Percentiles rank a stretch among this genome's conserved stretches.
phyloP scores from a whole-genome alignment of 92 coral and sea anemone species.

The Palythoa grandis region DNA sequence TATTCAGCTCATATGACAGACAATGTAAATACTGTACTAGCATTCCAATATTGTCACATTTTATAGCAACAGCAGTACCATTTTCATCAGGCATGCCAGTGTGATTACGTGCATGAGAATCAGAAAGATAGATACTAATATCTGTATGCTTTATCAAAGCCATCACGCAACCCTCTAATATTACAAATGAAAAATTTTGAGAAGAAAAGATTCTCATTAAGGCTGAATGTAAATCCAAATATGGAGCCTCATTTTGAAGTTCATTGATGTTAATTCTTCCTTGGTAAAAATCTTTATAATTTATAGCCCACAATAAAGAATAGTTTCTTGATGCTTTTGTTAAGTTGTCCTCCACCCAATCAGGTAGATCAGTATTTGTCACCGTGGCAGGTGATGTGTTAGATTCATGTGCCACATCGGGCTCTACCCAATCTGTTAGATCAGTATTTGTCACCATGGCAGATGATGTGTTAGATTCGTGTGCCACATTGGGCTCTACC shows the following conservation, averaged over 20 bases:
- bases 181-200: constrained; percentile 9
- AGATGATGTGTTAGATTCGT: constrained; percentile 24
- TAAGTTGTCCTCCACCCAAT: constrained; percentile 19
- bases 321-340: constrained; percentile 19
- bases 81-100: constrained; percentile 46
- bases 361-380: too few species aligned
- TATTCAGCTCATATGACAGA: constrained; percentile 36
- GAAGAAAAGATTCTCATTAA: constrained; percentile 22
- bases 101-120: constrained; percentile 37
- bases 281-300: constrained; percentile 19
- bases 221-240: constrained; percentile 32
- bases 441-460: too few species aligned
- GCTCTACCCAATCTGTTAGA: constrained; percentile 30
- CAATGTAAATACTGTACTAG: constrained; percentile 33
- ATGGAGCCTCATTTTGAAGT: constrained; percentile 26
- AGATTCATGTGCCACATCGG: constrained; percentile 29
- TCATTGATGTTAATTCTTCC: constrained; percentile 24
- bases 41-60: constrained; percentile 11
- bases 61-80: constrained; percentile 54
- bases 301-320: constrained; percentile 23
- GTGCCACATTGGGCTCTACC: constrained; percentile 36
- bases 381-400: constrained; percentile 20
- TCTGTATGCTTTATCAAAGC: constrained; percentile 13
- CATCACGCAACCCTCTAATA: constrained; percentile 5
- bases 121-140: too few species aligned